Base-by-base conservation (phyloP, 2,888 invertebrate genomes). In the Protonemura montana region DNA sequence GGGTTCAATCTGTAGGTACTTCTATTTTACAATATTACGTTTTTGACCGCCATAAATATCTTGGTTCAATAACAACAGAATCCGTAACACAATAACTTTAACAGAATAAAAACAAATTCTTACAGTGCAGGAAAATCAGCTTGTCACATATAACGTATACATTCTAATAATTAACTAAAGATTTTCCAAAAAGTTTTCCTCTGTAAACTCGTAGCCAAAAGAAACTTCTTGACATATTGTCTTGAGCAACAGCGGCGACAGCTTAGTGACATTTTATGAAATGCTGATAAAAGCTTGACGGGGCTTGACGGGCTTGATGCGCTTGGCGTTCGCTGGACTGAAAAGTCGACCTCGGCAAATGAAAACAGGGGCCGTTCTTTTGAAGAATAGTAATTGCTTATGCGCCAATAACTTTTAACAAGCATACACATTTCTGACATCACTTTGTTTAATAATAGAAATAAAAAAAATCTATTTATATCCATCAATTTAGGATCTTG, bases 271-370 rank as follows among this genome's bases (percentile, higher is more conserved):
- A 59, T 59, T 59, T 59, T 59, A 59, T 59, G 81, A 42, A 82
- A 82, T 28, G 35, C 42, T 29, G 82, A 82, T 41, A 82, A 82
- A 82, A 81, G 30, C 28, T 81, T 81, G 29, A 81, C 30, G n/a
- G 2, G 3, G 35, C 35, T 6, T 13, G 59, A 16, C 59, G 21
- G 16, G 59, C 1, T 13, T 21, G 59, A 59, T 21, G 59, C 59
- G 59, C 59, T 21, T 10, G 21, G 59, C 7, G 59, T 13, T 59
- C 35, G 35, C 35, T 35, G 35, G 35, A 10, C 35, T 10, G 35
- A 35, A 21, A 59, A 59, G 59, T 2, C 59, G 59, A 59, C 13
- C 59, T 10, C 59, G 16, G 6, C 1, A 21, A 59, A 59, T 59
- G 59, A 59, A 59, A 59, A 59, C 59, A 59, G 6, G 1, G 7